Evolutionary conservation across 2,888 invertebrate species (phyloP), one percentile per base, ranked within the genome.

Genomic region (Halocaridina rubra): DNA sequence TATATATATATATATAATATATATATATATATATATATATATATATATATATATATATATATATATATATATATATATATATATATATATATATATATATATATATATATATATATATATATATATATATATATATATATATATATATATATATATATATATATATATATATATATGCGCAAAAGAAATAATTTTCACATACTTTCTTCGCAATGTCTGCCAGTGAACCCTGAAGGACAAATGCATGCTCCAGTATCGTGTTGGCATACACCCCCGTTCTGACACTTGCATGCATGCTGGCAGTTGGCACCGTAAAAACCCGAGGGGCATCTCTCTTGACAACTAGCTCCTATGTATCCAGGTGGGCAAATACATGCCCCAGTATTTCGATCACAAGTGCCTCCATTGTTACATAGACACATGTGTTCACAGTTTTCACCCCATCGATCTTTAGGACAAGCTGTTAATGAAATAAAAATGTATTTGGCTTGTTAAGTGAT

Each of bases 281-380:
- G 96, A 90, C 98, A 98, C 86, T 95, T 94, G 90, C 98, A 98
- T 13, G 94, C 93, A 53, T 94, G 94, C 89, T 94, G 93, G 90
- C 98, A 98, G 88, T 94, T 93, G 57, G 93, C 93, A 0, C 97
- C 97, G 92, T 96, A 97, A 88, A 93, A 95, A 16, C 97, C 97
- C 59, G 92, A 92, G 1, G 90, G 90, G 88, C 92, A 92, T 3
- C 90, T 89, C 2, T 76, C 74, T 16, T 57, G 72, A 32, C 88
- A 88, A 3, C 64, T 69, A 67, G 81, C 67, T 10, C 88, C 88
- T 10, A 75, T 80, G 81, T 78, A 88, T 57, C 90, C 90, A 46
- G 90, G 88, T 30, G 86, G 87, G 71, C 90, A 90, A 53, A 86
- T 84, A 81, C 90, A 90, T 8, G 88, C 85, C 13, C 90, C 90